Conservation (phyloP, 2,888 invertebrate genomes). For the Philereme transversata region DNA sequence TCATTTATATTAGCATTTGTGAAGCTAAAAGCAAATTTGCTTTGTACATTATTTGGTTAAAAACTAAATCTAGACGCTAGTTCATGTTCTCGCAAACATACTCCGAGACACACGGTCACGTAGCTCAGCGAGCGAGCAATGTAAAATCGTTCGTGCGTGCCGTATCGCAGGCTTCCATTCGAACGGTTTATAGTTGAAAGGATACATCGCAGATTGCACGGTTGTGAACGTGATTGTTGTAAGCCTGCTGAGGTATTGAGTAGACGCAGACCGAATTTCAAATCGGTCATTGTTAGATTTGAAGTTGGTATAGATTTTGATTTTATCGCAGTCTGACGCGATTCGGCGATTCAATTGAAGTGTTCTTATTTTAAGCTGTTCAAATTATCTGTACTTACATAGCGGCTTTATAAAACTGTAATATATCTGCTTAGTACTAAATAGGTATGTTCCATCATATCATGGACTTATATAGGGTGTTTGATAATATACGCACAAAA, state of each 20-base stretch:
- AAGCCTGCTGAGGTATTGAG: conserved; percentile 19
- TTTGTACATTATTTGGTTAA: conserved; percentile 3
- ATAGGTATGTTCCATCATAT: too few relatives aligned
- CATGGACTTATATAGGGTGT: background rate
- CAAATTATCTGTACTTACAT: too few relatives aligned
- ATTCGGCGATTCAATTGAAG: background rate
- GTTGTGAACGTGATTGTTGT: conserved; percentile 22
- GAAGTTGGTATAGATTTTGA: background rate
- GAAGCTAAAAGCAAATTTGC: too few relatives aligned
- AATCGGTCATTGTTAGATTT: conserved; percentile 2
- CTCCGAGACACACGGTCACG: conserved; percentile 53
- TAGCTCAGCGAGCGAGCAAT: conserved; percentile 45
- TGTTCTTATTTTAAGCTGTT: background rate
- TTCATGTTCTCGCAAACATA: conserved; percentile 28
- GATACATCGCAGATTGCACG: conserved; percentile 25
- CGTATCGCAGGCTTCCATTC: conserved; percentile 40
- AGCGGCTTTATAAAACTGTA: too few relatives aligned
- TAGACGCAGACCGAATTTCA: conserved; percentile 12
- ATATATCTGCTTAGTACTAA: too few relatives aligned
- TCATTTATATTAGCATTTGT: too few relatives aligned
- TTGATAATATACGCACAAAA: too few relatives aligned
- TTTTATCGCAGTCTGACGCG: background rate
- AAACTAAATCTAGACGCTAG: conserved; percentile 1
- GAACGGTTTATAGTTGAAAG: conserved; percentile 25
- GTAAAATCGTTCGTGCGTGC: conserved; percentile 55